These are phyloP conservation scores for Alligator sinensis DNA, from an alignment of 2,113 vertebrate species.

Conservation along the genomic window DNA sequence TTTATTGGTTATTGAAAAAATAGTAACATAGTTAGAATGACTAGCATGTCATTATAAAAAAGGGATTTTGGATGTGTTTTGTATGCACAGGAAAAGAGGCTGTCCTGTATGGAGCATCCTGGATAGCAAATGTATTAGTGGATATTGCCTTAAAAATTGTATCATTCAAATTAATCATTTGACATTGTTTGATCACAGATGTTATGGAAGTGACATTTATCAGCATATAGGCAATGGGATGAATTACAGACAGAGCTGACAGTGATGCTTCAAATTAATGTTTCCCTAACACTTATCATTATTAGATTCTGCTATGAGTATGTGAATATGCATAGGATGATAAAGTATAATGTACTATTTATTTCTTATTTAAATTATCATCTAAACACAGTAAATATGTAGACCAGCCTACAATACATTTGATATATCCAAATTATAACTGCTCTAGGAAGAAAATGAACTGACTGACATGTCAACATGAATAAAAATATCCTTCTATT, in stretches of 20 bases:
- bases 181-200: background rate
- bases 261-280: conserved; percentile 10
- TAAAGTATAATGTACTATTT: background rate
- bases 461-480: background rate
- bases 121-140: background rate
- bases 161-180: background rate
- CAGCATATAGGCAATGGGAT: background rate
- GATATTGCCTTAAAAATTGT: conserved; percentile 7
- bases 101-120: background rate
- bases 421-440: background rate
- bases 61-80: background rate
- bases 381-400: background rate
- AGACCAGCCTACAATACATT: no score
- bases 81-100: conserved; percentile 3
- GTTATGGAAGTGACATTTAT: background rate
- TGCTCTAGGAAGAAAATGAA: background rate
- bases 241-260: background rate
- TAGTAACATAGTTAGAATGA: background rate
- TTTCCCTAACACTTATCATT: background rate
- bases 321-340: background rate
- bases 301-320: background rate
- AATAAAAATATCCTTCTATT: background rate
- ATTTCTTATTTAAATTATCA: background rate
- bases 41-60: conserved; percentile 29
- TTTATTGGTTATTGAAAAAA: background rate